Percentiles rank a stretch among this genome's conserved stretches.
These are phyloP conservation scores for Patella ulyssiponensis DNA, from an alignment of 2,888 invertebrate genomes.

Conservation along the genomic window DNA sequence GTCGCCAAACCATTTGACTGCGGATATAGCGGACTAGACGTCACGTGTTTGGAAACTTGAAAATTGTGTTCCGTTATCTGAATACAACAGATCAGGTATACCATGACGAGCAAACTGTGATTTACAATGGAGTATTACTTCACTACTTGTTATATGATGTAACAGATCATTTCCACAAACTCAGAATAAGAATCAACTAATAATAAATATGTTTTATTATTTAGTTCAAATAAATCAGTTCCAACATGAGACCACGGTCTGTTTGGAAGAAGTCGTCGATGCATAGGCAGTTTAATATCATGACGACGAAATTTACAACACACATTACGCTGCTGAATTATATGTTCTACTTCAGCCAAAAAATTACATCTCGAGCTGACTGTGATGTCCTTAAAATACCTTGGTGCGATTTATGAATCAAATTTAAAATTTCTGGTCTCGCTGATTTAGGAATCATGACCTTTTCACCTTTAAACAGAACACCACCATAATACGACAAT, in stretches of 20 bases:
- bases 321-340: too few relatives aligned
- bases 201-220: neutral
- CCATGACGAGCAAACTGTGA: constrained; percentile 2
- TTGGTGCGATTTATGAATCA: too few relatives aligned
- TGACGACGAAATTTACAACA: constrained; percentile 75
- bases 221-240: neutral
- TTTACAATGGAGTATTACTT: neutral
- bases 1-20: too few relatives aligned
- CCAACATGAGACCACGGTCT: neutral
- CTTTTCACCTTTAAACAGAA: too few relatives aligned
- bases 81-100: neutral
- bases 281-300: constrained; percentile 76
- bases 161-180: neutral
- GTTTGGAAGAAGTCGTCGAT: constrained; percentile 33
- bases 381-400: too few relatives aligned
- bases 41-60: too few relatives aligned
- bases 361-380: too few relatives aligned
- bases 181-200: neutral
- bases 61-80: neutral
- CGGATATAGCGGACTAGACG: too few relatives aligned
- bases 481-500: too few relatives aligned
- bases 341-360: too few relatives aligned
- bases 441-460: too few relatives aligned
- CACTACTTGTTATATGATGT: neutral
- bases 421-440: too few relatives aligned